Evolutionary conservation across 2,797 vertebrate species (phyloP), one percentile per base, ranked within the genome.

Genomic region (Babyrousa celebensis): DNA sequence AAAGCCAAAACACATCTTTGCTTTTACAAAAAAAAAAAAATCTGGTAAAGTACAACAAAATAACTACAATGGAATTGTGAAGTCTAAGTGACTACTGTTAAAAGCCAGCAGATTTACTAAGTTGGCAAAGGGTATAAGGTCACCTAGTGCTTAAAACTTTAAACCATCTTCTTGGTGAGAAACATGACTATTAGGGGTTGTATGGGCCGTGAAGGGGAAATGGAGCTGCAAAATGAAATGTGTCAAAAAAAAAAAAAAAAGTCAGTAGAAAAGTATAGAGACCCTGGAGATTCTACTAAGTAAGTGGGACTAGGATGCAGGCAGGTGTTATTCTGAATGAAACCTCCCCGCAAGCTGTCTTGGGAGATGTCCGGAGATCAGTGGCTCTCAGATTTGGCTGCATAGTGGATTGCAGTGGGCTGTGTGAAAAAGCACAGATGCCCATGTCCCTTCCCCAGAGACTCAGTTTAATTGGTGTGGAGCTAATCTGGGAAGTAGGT

Each of bases 21-120:
- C 20, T 94, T 86, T 91, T 70, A 78, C 36, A 36, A 48, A 48
- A 48, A 48, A 83, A 54, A 72, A 91, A 56, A 82, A 8, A 48
- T 18, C 48, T 40, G 29, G 58, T 15, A 21, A 87, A 93, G 84
- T 16, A 74, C 18, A 48, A 71, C 15, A 20, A 72, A 94, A 23
- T 52, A 43, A 43, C 70, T 16, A 5, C 21, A 6, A 12, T 0
- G 3, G 58, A 52, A 25, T 36, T 9, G 29, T 1, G 60, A 65
- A 2, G 20, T 32, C 71, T 71, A 12, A 11, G 48, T 25, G 7
- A 56, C 25, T 29, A 4, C 7, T 17, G 65, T 18, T 21, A 63
- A 29, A 67, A 89, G 75, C 43, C 77, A 32, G 43, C 54, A 58
- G 54, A 36, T 48, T 32, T 32, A 40, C 58, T 16, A 27, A 43